These are phyloP conservation scores for Microcaecilia unicolor DNA, from an alignment of 2,797 vertebrate species.

Conservation along the genomic window DNA sequence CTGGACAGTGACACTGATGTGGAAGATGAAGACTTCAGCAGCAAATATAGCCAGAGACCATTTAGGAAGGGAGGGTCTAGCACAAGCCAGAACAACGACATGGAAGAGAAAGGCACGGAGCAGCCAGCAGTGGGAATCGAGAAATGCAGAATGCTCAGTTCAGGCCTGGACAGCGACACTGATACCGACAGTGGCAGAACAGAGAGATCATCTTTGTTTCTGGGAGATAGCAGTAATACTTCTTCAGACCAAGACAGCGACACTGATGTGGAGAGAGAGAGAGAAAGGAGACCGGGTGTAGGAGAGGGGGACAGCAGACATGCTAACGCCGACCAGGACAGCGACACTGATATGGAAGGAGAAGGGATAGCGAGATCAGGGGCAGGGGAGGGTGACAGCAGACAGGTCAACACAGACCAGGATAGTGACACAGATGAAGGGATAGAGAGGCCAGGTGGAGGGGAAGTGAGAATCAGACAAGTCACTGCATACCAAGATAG, in stretches of 20 bases:
- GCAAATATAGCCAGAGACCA: not conserved
- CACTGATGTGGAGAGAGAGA: not conserved
- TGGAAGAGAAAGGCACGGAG: not conserved
- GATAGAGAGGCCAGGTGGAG: not conserved
- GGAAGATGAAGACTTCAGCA: too few species aligned
- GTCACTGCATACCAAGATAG: slow-evolving; percentile 1
- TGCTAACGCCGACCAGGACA: not conserved
- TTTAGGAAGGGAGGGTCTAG: not conserved
- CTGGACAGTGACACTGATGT: slow-evolving; percentile 62
- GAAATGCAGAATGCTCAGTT: not conserved
- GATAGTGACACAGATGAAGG: slow-evolving; percentile 24
- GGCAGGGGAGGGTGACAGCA: not conserved
- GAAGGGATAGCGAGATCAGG: not conserved
- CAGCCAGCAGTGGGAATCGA: not conserved
- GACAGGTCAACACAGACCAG: not conserved
- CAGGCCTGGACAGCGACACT: not conserved
- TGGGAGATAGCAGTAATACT: not conserved
- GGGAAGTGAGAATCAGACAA: not conserved
- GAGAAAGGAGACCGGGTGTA: not conserved
- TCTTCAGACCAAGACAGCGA: not conserved
- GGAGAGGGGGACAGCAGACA: not conserved
- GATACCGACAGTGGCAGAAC: not conserved
- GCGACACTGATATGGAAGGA: not conserved
- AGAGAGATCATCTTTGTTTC: not conserved
- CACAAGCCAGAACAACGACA: not conserved